A percentile compares a stretch with the other conserved stretches of the same genome.
phyloP scores from a whole-genome alignment of 2,888 invertebrate genomes.

The Eugnorisma glareosa region DNA sequence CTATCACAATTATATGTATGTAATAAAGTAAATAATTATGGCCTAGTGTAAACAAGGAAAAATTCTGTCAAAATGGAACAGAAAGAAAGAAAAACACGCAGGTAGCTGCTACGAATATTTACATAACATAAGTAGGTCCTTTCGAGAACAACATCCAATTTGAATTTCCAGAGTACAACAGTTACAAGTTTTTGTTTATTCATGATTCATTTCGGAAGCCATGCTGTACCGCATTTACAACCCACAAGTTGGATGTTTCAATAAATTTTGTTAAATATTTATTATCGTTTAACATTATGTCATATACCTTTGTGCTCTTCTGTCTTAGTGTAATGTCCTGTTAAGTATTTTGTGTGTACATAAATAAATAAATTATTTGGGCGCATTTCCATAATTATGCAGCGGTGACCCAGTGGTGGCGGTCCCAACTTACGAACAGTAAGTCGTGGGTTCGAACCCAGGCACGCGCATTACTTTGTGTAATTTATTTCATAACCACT shows the following conservation, averaged over 20 bases:
- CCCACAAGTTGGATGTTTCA: slow-evolving; percentile 8
- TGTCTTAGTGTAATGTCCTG: no score
- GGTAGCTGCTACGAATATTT: slow-evolving; percentile 27
- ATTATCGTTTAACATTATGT: slow-evolving; percentile 10
- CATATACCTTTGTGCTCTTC: no score
- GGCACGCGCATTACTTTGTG: no score
- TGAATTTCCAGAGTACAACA: slow-evolving; percentile 47
- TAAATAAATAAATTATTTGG: no score
- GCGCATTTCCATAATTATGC: no score
- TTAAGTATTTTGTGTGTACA: no score
- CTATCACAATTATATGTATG: background rate
- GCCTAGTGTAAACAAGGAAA: background rate
- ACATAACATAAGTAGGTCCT: slow-evolving; percentile 51
- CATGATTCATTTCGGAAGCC: slow-evolving; percentile 48
- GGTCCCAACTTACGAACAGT: no score
- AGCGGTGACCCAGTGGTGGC: no score
- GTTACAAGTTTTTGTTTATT: slow-evolving; percentile 56
- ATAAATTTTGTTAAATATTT: slow-evolving; percentile 13
- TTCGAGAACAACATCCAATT: slow-evolving; percentile 50
- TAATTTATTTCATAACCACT: no score
- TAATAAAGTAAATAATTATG: background rate
- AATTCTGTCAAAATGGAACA: background rate
- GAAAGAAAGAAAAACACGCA: slow-evolving; percentile 18
- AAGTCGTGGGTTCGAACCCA: no score
- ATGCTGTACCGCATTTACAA: slow-evolving; percentile 10